These are phyloP conservation scores for Lontra canadensis DNA, from an alignment of 2,113 vertebrate genomes.

Conservation along the genomic window DNA sequence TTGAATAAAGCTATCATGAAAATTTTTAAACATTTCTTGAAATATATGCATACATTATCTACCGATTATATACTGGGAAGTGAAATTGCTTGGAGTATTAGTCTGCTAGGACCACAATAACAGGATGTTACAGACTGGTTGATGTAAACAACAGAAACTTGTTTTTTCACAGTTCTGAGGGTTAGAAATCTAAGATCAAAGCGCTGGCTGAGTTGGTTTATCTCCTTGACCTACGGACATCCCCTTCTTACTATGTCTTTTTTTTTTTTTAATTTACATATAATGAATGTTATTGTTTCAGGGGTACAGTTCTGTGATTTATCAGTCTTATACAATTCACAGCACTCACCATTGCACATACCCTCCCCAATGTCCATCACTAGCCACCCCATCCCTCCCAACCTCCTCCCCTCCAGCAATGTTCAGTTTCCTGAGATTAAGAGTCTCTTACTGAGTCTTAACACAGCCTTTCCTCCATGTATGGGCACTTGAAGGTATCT, in stretches of 20 bases:
- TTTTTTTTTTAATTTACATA: no score
- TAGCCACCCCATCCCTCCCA: no score
- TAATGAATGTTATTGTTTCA: no score
- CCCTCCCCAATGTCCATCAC: no score
- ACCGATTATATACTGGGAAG: neutral
- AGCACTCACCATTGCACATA: no score
- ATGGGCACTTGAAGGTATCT: neutral
- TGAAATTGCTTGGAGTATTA: neutral
- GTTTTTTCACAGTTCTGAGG: neutral
- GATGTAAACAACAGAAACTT: neutral
- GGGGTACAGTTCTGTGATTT: no score
- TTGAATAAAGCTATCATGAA: neutral
- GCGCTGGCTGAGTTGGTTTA: neutral
- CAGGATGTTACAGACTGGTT: neutral
- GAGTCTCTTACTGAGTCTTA: neutral
- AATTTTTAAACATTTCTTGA: neutral
- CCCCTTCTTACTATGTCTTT: neutral
- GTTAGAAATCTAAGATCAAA: neutral
- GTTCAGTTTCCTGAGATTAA: no score
- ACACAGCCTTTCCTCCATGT: neutral
- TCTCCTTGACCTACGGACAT: neutral
- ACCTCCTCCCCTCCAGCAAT: no score
- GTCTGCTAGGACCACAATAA: neutral
- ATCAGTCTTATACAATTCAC: no score
- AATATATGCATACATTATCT: neutral